Percentiles rank a stretch among this genome's conserved stretches.
phyloP scores from a whole-genome alignment of 2,113 vertebrate genomes.

The Telmatochromis sp. region DNA sequence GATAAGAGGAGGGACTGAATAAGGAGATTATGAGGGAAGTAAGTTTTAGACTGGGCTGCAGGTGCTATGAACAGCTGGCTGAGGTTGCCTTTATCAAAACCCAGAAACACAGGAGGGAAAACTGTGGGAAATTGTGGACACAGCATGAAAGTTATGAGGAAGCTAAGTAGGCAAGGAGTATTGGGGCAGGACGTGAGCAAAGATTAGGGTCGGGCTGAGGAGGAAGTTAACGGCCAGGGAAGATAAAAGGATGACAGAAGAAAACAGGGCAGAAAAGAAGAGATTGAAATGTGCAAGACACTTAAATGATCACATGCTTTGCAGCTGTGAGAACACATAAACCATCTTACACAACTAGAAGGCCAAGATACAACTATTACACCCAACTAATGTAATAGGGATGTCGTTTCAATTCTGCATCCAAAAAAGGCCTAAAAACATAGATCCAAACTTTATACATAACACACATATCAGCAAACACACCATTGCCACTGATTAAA shows the following conservation, averaged over 20 bases:
- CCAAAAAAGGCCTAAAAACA: not conserved
- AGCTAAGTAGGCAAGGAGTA: not conserved
- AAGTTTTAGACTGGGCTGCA: constrained; percentile 10
- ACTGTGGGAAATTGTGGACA: constrained; percentile 3
- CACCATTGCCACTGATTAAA: not conserved
- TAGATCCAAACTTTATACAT: not conserved
- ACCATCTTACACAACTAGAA: not conserved
- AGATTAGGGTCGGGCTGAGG: constrained; percentile 13
- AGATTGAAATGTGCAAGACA: not conserved
- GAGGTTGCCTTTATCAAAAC: constrained; percentile 6
- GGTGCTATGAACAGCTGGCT: constrained; percentile 56
- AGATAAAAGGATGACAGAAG: constrained; percentile 11
- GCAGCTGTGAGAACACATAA: not conserved
- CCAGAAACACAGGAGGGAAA: not conserved
- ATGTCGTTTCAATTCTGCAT: not conserved
- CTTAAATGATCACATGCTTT: not conserved
- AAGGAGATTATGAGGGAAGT: not conserved
- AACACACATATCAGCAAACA: not conserved
- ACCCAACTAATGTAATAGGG: not conserved
- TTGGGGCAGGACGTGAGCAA: not conserved
- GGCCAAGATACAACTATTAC: not conserved
- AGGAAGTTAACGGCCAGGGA: not conserved
- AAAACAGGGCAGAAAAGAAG: not conserved
- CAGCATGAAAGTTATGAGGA: not conserved
- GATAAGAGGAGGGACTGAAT: constrained; percentile 4